Conservation (phyloP, 2,113 vertebrate species). For the Ptilonorhynchus violaceus region DNA sequence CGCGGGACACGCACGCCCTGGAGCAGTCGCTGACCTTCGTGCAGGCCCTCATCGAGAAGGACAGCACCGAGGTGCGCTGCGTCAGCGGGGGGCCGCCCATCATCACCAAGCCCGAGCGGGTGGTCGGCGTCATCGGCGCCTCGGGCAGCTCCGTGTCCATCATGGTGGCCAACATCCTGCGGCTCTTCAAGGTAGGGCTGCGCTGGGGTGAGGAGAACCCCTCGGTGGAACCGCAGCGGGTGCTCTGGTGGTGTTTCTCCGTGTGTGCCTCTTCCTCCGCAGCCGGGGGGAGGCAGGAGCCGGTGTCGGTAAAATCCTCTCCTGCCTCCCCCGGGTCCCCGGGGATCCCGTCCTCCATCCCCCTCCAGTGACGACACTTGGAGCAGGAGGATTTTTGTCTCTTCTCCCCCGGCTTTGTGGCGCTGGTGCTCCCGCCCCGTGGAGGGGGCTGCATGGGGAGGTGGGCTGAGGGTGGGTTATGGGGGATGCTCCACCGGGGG, state of each 20-base stretch:
- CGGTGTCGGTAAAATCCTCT: not conserved
- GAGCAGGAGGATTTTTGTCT: not conserved
- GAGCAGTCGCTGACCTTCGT: slow-evolving; percentile 97
- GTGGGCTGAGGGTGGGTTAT: not conserved
- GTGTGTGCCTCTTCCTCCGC: not conserved
- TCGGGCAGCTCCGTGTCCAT: slow-evolving; percentile 96
- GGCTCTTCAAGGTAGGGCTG: slow-evolving; percentile 91
- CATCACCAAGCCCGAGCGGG: slow-evolving; percentile 92
- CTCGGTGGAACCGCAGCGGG: not conserved
- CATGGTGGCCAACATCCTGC: slow-evolving; percentile 97
- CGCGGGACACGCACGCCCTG: slow-evolving; percentile 91
- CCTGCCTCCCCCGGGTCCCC: not conserved
- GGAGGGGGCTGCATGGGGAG: not conserved
- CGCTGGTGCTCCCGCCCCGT: not conserved
- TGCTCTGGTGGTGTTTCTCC: slow-evolving; percentile 6
- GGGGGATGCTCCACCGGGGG: not conserved
- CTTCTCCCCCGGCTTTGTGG: not conserved
- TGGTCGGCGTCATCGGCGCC: slow-evolving; percentile 93
- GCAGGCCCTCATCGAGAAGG: slow-evolving; percentile 94
- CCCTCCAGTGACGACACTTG: not conserved
- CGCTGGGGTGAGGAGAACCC: not conserved
- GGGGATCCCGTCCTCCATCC: not conserved
- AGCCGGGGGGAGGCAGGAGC: not conserved
- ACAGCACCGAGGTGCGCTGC: slow-evolving; percentile 92
- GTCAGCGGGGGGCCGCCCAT: slow-evolving; percentile 90